These are phyloP conservation scores for Lampropteryx suffumata DNA, from an alignment of 2,888 invertebrate species.

Conservation along the genomic window DNA sequence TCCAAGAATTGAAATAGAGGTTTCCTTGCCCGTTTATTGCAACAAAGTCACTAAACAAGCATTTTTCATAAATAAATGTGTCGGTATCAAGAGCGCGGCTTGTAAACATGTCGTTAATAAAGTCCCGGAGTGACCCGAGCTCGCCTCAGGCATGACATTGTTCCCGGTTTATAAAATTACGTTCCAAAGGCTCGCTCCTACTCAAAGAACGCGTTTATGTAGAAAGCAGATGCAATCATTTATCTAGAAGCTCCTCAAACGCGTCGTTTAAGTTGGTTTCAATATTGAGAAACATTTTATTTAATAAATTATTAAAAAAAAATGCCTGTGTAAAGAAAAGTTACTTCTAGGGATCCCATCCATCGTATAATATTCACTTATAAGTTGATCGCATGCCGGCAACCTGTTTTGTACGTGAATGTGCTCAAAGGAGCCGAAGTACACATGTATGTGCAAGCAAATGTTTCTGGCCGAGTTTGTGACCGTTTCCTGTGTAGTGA, in stretches of 20 bases:
- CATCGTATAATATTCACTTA: too few relatives aligned
- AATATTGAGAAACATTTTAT: too few relatives aligned
- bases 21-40: neutral
- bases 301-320: too few relatives aligned
- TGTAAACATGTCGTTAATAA: conserved; percentile 65
- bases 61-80: conserved; percentile 45
- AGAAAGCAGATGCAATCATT: neutral
- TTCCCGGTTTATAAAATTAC: conserved; percentile 66
- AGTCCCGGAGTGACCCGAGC: conserved; percentile 54
- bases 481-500: conserved; percentile 26
- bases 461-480: conserved; percentile 24
- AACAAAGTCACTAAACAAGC: conserved; percentile 16
- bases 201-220: conserved; percentile 6
- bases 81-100: conserved; percentile 45
- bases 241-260: neutral
- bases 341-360: too few relatives aligned
- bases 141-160: conserved; percentile 52
- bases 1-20: too few relatives aligned
- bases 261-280: too few relatives aligned
- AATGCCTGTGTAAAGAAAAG: too few relatives aligned
- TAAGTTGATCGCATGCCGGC: neutral
- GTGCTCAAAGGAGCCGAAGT: conserved; percentile 43
- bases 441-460: conserved; percentile 39
- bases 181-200: conserved; percentile 35
- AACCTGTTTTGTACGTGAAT: conserved; percentile 2